Base-by-base conservation (phyloP, 2,797 vertebrate species). In the Gymnothorax reevesii region DNA sequence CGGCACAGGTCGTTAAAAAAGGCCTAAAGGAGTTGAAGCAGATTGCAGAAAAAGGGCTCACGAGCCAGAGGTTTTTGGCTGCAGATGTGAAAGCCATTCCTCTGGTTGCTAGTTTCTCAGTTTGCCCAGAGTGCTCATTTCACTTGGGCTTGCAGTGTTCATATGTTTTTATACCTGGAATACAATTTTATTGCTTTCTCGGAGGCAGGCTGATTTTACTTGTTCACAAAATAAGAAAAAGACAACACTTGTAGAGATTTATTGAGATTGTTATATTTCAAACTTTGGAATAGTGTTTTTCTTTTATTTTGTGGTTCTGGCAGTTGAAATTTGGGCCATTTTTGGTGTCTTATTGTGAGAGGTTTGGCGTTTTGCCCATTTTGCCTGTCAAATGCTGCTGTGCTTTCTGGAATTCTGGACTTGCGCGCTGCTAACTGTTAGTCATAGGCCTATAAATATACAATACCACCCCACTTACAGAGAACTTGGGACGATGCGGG, bases 1-100 rank as follows among this genome's bases (percentile, higher is more conserved):
- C 89, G 87, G 88, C 84, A 88, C 90, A 91, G 88, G 88, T 93
- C 92, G 87, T 92, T 52, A 22, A 64, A 42, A 75, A 75, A 79
- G 89, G 77, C 83, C 89, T 87, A 88, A 85, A 87, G 88, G 85
- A 90, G 71, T 73, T 88, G 89, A 87, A 80, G 86, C 60, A 84
- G 87, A 88, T 49, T 54, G 55, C 87, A 5, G 88, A 82, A 84
- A n/a, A n/a, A 52, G 73, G 20, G 73, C 33, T 86, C n/a, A 1
- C 57, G 17, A 88, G 91, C 93, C 90, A 49, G 84, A 91, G 92
- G 91, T 91, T 80, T 90, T 90, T 88, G 92, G 86, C 90, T 83
- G 90, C 93, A 94, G 91, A 93, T 94, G 94, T 93, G 89, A 93
- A 94, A 94, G 89, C 89, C 77, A 94, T 94, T 93, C 87, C 86